Base-by-base conservation (phyloP, 2,113 vertebrate species). In the Bubo bubo region DNA sequence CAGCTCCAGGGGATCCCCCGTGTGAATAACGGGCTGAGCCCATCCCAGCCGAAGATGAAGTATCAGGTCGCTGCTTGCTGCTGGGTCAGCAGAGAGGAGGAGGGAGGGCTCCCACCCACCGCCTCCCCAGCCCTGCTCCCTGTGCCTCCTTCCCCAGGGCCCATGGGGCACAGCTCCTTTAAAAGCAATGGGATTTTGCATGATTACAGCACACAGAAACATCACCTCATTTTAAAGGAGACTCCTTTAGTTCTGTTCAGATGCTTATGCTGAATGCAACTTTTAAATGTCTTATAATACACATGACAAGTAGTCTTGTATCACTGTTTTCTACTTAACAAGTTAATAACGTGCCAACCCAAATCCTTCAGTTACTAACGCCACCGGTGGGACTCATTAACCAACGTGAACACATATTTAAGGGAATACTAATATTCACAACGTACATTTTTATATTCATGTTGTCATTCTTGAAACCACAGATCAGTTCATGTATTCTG, bases 351-450 rank as follows among this genome's bases (percentile, higher is more conserved):
- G 47, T 97, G 96, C 94, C 96, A 95, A 59, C 92, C 93, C 95
- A 97, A 97, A 97, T 97, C 97, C 95, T 97, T 96, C 96, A 96
- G 96, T 97, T 97, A 87, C 97, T 97, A 97, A 98, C 14, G 17
- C 95, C 91, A 89, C 97, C 94, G 0, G 85, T 95, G 97, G 96
- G 97, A 97, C 96, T 95, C 97, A 98, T 98, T 98, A 98, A 97
- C 91, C 92, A 92, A 97, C 10, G 6, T 90, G 96, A 97, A 91
- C 95, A 95, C 93, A 81, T 97, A 97, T 97, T 97, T 97, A 97
- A 97, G 97, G 96, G 95, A 97, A 97, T 93, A 95, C 91, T 97
- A 96, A 98, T 97, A 97, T 96, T 95, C 95, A 95, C 94, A 97
- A 86, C 6, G 86, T 95, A 97, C 90, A 91, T 97, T 97, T 97